Evolutionary conservation across 2,888 invertebrate species (phyloP).

Genomic region (Mythimna loreyi): DNA sequence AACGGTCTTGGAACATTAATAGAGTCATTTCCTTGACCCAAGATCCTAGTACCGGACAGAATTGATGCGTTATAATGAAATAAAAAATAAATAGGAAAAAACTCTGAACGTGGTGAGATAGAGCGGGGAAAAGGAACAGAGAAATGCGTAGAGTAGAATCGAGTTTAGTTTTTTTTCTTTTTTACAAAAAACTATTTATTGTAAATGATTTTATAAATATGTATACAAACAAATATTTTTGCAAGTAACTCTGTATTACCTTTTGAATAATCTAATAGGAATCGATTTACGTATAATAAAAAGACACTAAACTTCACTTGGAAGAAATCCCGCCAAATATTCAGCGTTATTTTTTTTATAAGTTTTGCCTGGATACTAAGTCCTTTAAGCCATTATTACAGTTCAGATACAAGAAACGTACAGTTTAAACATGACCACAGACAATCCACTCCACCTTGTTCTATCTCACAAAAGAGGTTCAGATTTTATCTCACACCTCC

Average conservation of each 20-base stretch:
- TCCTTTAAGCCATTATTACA: too few species aligned
- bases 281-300: too few species aligned
- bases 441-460: conserved; percentile 48
- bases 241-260: background rate
- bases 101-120: conserved; percentile 71
- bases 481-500: conserved; percentile 82
- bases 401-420: background rate
- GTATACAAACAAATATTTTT: background rate
- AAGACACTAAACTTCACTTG: too few species aligned
- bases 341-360: too few species aligned
- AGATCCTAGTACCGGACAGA: conserved; percentile 67
- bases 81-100: conserved; percentile 77
- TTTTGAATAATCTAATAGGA: too few species aligned
- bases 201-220: background rate
- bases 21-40: conserved; percentile 79
- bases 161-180: background rate
- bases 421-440: conserved; percentile 45
- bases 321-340: too few species aligned
- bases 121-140: conserved; percentile 59
- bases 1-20: conserved; percentile 80
- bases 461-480: conserved; percentile 59
- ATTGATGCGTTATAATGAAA: conserved; percentile 85
- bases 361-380: too few species aligned
- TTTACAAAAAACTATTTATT: too few species aligned
- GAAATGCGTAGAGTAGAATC: conserved; percentile 56